Percentiles rank a stretch among this genome's conserved stretches.
Evolutionary conservation across 64 coral and sea anemone genomes (phyloP).

Genomic region (Dendronephthya gigantea): DNA sequence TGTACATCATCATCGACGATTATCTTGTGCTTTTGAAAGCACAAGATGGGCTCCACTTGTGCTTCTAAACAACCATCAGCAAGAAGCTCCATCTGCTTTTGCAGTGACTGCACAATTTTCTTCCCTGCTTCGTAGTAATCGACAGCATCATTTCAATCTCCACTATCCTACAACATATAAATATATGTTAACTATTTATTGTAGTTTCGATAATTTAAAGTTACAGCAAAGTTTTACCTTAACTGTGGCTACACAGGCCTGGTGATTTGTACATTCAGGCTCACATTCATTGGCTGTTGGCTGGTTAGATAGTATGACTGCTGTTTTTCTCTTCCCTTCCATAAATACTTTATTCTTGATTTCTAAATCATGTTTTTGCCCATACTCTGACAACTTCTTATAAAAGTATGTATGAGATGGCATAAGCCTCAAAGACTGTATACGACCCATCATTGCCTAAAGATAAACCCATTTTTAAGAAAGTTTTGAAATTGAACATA

Average conservation of each 20-base stretch:
- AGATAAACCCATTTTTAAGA: background rate
- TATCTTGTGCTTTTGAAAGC: background rate
- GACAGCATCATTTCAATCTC: background rate
- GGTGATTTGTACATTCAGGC: background rate
- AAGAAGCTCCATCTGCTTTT: background rate
- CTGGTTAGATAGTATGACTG: background rate
- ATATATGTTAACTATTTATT: background rate
- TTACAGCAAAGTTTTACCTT: background rate
- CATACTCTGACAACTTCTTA: background rate
- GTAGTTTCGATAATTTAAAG: background rate
- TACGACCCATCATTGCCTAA: background rate
- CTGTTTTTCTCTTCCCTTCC: background rate
- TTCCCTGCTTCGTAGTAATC: background rate
- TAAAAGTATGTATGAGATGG: conserved; percentile 17
- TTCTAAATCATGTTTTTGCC: background rate
- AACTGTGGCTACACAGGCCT: background rate
- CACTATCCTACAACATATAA: background rate
- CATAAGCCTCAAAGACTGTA: background rate
- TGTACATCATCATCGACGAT: background rate
- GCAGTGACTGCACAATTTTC: background rate
- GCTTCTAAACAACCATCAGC: background rate
- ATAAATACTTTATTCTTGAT: background rate
- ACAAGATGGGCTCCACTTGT: background rate
- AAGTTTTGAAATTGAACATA: too few relatives aligned
- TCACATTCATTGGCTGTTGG: background rate